Base-by-base conservation (phyloP, 1,140 invertebrate genomes). In the Diorhabda carinulata region DNA sequence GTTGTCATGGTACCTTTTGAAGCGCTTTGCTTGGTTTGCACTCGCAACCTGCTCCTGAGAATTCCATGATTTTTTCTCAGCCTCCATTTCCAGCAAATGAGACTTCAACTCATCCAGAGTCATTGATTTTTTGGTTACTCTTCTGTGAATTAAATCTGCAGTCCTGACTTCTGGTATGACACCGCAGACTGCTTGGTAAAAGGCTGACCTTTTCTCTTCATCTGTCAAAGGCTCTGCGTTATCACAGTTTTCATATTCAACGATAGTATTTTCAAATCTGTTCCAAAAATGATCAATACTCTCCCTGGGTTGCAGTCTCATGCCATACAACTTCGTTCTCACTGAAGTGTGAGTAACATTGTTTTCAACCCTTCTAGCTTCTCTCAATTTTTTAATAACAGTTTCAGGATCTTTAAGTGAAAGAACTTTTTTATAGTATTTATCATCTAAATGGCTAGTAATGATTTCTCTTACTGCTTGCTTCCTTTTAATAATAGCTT, bases 151-250 rank as follows among this genome's bases (percentile, higher is more conserved):
- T 25, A 61, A 25, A 25, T 61, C 59, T 7, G 59, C 59, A 61
- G n/a, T 61, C 25, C 59, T 7, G n/a, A 25, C 10, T 61, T 61
- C 59, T 25, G 59, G 25, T 42, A 61, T 61, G 25, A 61, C 25
- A 42, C 25, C 25, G 25, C 10, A 61, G 7, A 61, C 59, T 2
- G 59, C 59, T 61, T 61, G 59, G 59, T 61, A 61, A 25, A 61
- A 61, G 7, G 25, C n/a, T 61, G n/a, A 61, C 25, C 7, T 61
- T 61, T 61, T 61, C 2, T 61, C 59, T 61, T 61, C 10, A 25
- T 61, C 59, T 10, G 59, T 8, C 6, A 61, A 25, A 61, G 59
- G 59, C 8, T 2, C 59, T 61, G 59, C 59, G n/a, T 56, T 56
- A 56, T 56, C 52, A 56, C 52, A 56, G 52, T n/a, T 56, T 56